These are phyloP conservation scores for Catharus fuscescens DNA, from an alignment of 2,113 vertebrate species.

Conservation along the genomic window DNA sequence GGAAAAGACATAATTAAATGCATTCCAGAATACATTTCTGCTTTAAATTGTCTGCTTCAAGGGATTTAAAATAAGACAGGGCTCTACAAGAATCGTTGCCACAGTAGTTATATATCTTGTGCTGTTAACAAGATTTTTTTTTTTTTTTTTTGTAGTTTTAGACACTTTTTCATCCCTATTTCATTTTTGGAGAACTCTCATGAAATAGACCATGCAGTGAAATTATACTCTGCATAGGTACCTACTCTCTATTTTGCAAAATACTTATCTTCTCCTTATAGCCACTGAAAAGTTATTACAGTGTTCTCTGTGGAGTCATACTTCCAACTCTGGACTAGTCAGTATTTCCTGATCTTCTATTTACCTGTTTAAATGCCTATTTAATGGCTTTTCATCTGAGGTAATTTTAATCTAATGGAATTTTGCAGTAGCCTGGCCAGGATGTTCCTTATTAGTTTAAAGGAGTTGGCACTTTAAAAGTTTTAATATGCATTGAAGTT, in stretches of 20 bases:
- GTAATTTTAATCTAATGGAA: conserved; percentile 6
- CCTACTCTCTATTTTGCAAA: not conserved
- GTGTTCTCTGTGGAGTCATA: not conserved
- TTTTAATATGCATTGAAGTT: not conserved
- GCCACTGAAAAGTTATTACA: not conserved
- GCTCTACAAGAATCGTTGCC: not conserved
- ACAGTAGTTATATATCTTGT: not conserved
- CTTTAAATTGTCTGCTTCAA: not conserved
- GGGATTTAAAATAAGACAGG: not conserved
- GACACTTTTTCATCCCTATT: not conserved
- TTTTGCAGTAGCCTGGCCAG: not conserved
- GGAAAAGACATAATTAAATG: not conserved
- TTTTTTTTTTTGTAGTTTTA: not conserved
- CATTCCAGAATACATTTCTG: not conserved
- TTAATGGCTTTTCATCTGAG: not conserved
- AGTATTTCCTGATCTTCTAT: not conserved
- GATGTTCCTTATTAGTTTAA: not conserved
- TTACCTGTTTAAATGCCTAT: not conserved
- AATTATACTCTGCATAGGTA: not conserved
- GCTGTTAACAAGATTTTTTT: not conserved
- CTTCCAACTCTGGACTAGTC: not conserved
- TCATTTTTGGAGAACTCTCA: not conserved
- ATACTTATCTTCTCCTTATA: not conserved
- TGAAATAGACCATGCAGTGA: not conserved
- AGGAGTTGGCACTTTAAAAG: not conserved